A percentile compares a stretch with the other conserved stretches of the same genome.
phyloP scores from a whole-genome alignment of 2,113 vertebrate species.

The Laticauda colubrina region DNA sequence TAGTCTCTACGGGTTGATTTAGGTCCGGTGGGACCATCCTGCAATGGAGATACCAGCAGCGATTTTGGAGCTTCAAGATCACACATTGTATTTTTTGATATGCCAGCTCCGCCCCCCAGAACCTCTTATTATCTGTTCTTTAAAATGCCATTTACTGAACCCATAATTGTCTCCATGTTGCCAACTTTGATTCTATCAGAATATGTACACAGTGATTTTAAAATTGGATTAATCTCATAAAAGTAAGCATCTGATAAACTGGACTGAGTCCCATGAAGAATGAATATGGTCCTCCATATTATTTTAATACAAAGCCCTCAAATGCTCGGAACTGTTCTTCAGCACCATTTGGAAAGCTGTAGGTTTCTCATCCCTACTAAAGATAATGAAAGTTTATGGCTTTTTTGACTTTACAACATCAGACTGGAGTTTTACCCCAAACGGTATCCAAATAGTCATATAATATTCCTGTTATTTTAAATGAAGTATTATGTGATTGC shows the following conservation, averaged over 20 bases:
- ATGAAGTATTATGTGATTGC: slow-evolving; percentile 14
- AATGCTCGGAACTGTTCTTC: neutral
- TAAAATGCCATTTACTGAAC: neutral
- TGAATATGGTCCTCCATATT: neutral
- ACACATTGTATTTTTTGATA: too few relatives aligned
- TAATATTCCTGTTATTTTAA: neutral
- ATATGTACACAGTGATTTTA: neutral
- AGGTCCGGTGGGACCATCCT: too few relatives aligned
- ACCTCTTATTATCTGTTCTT: neutral
- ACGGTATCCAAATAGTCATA: neutral
- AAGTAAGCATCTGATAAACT: neutral
- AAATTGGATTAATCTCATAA: neutral
- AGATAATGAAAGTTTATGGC: neutral
- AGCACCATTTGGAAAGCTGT: neutral
- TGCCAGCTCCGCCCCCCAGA: neutral
- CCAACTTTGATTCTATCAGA: neutral
- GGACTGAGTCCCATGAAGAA: neutral
- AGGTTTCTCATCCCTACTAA: neutral
- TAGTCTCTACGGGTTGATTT: too few relatives aligned
- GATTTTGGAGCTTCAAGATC: too few relatives aligned
- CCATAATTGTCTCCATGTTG: neutral
- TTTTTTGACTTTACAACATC: neutral
- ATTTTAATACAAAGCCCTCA: neutral
- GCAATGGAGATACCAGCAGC: too few relatives aligned
- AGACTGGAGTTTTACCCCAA: neutral